Conservation (phyloP, 1,140 invertebrate species). For the Drepana arcuata region DNA sequence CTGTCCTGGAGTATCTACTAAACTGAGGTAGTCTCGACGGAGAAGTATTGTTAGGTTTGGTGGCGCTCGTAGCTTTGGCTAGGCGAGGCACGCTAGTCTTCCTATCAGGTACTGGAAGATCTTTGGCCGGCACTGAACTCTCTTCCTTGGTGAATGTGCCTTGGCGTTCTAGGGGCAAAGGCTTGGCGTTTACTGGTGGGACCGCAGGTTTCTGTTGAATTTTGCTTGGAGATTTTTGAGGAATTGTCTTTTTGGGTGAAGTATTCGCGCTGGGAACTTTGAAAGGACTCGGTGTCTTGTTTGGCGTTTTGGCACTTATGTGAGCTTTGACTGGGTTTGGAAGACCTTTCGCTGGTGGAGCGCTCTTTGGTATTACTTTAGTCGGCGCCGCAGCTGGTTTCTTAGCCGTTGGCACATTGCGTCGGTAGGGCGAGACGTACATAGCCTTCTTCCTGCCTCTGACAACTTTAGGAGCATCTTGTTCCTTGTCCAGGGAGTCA, state of each 20-base stretch:
- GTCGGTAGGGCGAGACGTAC: conserved; percentile 76
- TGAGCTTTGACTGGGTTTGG: conserved; percentile 27
- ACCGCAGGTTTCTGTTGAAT: conserved; percentile 27
- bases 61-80: conserved; percentile 36
- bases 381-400: conserved; percentile 23
- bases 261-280: conserved; percentile 32
- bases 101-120: conserved; percentile 59
- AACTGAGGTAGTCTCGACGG: conserved; percentile 64
- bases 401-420: conserved; percentile 38
- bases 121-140: conserved; percentile 58
- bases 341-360: conserved; percentile 27
- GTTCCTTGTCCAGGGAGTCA: conserved; percentile 51
- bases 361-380: conserved; percentile 24
- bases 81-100: conserved; percentile 43
- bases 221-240: conserved; percentile 35
- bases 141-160: conserved; percentile 92
- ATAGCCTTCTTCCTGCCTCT: conserved; percentile 83
- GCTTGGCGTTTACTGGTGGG: conserved; percentile 29
- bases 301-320: conserved; percentile 33
- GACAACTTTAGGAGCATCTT: conserved; percentile 75
- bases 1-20: conserved; percentile 35
- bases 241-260: conserved; percentile 44
- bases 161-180: conserved; percentile 78
- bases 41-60: conserved; percentile 56
- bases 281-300: conserved; percentile 24